Evolutionary conservation across 2,797 vertebrate genomes (phyloP).

Genomic region (Chaetophractus vellerosus): DNA sequence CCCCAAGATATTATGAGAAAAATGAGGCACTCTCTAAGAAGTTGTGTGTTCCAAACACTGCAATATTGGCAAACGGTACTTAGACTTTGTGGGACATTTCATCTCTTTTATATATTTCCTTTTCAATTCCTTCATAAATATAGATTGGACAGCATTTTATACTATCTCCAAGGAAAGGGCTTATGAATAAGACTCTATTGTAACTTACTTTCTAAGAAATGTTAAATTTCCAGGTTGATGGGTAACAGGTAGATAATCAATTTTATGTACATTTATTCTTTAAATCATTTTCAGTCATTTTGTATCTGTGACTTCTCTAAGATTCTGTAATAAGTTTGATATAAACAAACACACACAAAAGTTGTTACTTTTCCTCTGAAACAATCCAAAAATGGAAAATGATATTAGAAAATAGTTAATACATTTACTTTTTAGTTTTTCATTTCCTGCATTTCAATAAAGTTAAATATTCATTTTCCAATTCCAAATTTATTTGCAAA

Average conservation of each 20-base stretch:
- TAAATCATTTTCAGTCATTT: constrained; percentile 76
- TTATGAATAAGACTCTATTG: constrained; percentile 46
- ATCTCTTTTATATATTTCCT: constrained; percentile 53
- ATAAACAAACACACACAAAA: constrained; percentile 55
- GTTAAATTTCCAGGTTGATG: constrained; percentile 44
- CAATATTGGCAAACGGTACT: background rate
- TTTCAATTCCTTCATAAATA: constrained; percentile 78
- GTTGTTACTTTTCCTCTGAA: constrained; percentile 46
- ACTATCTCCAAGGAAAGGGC: background rate
- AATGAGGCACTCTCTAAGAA: background rate
- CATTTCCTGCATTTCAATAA: constrained; percentile 65
- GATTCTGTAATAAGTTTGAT: constrained; percentile 40
- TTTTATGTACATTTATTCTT: constrained; percentile 73
- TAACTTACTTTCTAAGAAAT: constrained; percentile 28
- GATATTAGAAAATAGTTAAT: constrained; percentile 59
- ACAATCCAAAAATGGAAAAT: fast-evolving
- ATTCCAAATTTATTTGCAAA: constrained; percentile 62
- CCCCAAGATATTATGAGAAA: background rate
- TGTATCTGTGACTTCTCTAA: constrained; percentile 58
- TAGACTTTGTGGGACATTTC: constrained; percentile 22
- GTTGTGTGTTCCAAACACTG: background rate
- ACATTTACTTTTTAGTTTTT: constrained; percentile 18
- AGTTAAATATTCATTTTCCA: constrained; percentile 21
- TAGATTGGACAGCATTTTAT: constrained; percentile 63
- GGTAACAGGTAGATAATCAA: constrained; percentile 61